Conservation (phyloP, 2,113 vertebrate species). For the Phodopus roborovskii region DNA sequence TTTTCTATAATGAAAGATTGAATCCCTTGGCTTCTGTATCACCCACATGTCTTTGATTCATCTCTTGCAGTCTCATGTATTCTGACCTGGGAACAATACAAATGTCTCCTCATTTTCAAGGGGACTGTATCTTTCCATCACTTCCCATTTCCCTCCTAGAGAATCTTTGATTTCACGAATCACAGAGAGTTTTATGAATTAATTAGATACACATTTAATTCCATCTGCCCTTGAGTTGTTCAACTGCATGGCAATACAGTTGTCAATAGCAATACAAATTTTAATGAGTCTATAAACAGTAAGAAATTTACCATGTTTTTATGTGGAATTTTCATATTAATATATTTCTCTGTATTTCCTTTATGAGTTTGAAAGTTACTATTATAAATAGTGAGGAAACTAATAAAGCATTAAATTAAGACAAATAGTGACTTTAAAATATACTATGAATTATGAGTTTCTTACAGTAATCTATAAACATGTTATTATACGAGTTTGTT, state of each 20-base stretch:
- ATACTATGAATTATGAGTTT: background rate
- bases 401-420: constrained; percentile 4
- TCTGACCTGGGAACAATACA: background rate
- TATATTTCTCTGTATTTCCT: background rate
- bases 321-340: background rate
- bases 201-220: constrained; percentile 24
- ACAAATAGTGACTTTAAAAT: background rate
- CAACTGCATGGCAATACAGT: background rate
- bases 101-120: constrained; percentile 2
- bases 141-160: background rate
- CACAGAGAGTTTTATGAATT: background rate
- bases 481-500: background rate
- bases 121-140: background rate
- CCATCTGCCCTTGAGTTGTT: background rate
- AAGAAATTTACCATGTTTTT: constrained; percentile 30
- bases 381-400: background rate
- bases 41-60: constrained; percentile 52
- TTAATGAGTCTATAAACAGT: constrained; percentile 28
- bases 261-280: background rate
- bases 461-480: background rate
- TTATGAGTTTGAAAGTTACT: background rate
- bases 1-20: constrained; percentile 70
- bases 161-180: background rate
- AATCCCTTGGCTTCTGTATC: constrained; percentile 60
- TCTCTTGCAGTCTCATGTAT: background rate